Base-by-base conservation (phyloP, 2,888 invertebrate species). In the Tiliacea aurago region DNA sequence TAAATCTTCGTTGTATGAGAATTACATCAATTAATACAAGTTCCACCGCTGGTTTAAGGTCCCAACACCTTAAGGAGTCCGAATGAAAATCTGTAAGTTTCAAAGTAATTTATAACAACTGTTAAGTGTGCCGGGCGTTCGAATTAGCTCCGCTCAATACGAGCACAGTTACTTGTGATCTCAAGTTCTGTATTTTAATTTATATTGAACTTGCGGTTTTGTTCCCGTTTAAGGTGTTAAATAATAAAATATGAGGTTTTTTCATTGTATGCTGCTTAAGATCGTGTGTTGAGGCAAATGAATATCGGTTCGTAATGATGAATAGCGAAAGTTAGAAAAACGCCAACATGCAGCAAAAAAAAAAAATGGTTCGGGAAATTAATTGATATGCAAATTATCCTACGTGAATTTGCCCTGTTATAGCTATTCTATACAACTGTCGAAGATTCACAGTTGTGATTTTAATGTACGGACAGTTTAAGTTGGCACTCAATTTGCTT, bases 41-140 rank as follows among this genome's bases (percentile, higher is more conserved):
- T 23, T 2, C 23, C 10, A 23, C 6, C 53, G 56, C 72, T 47
- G 15, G 11, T 18, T 67, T 55, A 45, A 15, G 18, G 47, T 2
- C 69, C 70, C 33, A 18, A 55, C 55, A 33, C 15, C 0, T 33
- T 13, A 47, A 43, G 53, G 66, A 67, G 45, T 76, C 28, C 13
- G n/a, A 75, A 70, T 58, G 67, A 80, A 80, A 80, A 76, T 76
- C 71, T 71, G 67, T 70, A 68, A 80, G 67, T 71, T 80, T 20
- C 28, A 56, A 80, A 81, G 81, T 65, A 76, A 76, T 76, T 73
- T 78, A 78, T 67, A 81, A 73, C 67, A 61, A 67, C 51, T 73
- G 64, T 23, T n/a, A 69, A 81, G 78, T 76, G 47, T n/a, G n/a
- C 37, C 28, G 23, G 62, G 47, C 41, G 47, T 58, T 79, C 3